phyloP scores from a whole-genome alignment of 1,140 invertebrate genomes.

The Homarus americanus region DNA sequence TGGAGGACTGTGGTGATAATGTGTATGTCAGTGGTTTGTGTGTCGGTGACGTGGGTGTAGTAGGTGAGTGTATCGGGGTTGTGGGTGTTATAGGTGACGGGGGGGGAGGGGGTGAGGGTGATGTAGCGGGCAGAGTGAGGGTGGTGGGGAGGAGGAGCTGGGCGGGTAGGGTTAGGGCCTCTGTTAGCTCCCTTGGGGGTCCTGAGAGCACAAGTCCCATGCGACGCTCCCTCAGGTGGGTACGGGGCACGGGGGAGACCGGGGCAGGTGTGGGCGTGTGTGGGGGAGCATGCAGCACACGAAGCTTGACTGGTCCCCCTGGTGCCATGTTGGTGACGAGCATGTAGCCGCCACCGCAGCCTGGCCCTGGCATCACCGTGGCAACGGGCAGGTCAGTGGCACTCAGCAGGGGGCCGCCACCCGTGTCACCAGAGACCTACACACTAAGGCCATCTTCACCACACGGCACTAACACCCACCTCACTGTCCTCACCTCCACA shows the following conservation, averaged over 20 bases:
- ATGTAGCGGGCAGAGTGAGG: not conserved
- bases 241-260: conserved; percentile 35
- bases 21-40: conserved; percentile 12
- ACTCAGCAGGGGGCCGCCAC: conserved; percentile 17
- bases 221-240: conserved; percentile 53
- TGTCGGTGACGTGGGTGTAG: not conserved
- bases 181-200: conserved; percentile 30
- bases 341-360: conserved; percentile 50
- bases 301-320: conserved; percentile 57
- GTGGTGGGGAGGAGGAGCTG: conserved; percentile 28
- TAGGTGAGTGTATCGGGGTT: not conserved
- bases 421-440: not conserved
- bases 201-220: conserved; percentile 55
- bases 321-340: conserved; percentile 61
- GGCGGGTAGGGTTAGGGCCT: conserved; percentile 30
- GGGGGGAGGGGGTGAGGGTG: not conserved
- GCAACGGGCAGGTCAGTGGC: not conserved
- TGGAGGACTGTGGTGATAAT: not conserved
- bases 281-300: conserved; percentile 49
- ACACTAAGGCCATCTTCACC: conserved; percentile 3
- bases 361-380: conserved; percentile 12
- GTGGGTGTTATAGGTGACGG: conserved; percentile 3
- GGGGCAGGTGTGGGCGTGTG: conserved; percentile 32
- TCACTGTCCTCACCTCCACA: not conserved
- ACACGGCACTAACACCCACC: not conserved